Evolutionary conservation across 1,140 invertebrate genomes (phyloP).

Genomic region (Drosophila orosa): DNA sequence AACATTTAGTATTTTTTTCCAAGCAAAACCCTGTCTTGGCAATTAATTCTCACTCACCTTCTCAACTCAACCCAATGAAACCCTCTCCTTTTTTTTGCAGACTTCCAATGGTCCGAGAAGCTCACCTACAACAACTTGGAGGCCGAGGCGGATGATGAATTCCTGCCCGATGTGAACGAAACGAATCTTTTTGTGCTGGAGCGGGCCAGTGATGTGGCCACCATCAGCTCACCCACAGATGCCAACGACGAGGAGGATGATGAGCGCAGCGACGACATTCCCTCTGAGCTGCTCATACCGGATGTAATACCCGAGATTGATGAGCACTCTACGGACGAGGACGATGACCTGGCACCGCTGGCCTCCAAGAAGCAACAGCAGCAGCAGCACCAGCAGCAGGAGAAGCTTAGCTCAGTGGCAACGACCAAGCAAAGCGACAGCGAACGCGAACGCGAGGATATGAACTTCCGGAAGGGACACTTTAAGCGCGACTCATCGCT

Average conservation of each 20-base stretch:
- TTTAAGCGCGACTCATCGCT: slow-evolving; percentile 80
- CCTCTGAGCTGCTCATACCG: slow-evolving; percentile 78
- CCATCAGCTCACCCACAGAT: slow-evolving; percentile 71
- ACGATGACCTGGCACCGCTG: slow-evolving; percentile 71
- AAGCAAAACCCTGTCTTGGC: neutral
- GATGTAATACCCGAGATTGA: slow-evolving; percentile 82
- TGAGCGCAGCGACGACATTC: slow-evolving; percentile 80
- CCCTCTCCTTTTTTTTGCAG: slow-evolving; percentile 12
- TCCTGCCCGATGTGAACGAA: slow-evolving; percentile 81
- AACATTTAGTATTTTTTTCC: neutral
- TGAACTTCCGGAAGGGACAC: slow-evolving; percentile 77
- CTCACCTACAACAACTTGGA: slow-evolving; percentile 63
- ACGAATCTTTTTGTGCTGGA: slow-evolving; percentile 78
- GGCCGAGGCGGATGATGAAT: slow-evolving; percentile 76
- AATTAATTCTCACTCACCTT: neutral
- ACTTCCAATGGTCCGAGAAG: slow-evolving; percentile 72
- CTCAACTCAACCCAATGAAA: neutral
- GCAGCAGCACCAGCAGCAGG: neutral
- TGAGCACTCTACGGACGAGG: slow-evolving; percentile 80
- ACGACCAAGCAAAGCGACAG: slow-evolving; percentile 15
- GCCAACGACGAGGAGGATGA: slow-evolving; percentile 67
- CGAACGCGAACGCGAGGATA: slow-evolving; percentile 20
- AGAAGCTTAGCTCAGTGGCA: neutral
- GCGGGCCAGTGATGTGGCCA: slow-evolving; percentile 75
- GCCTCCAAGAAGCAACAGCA: slow-evolving; percentile 33